phyloP scores from a whole-genome alignment of 2,888 invertebrate genomes.

The Selenia dentaria region DNA sequence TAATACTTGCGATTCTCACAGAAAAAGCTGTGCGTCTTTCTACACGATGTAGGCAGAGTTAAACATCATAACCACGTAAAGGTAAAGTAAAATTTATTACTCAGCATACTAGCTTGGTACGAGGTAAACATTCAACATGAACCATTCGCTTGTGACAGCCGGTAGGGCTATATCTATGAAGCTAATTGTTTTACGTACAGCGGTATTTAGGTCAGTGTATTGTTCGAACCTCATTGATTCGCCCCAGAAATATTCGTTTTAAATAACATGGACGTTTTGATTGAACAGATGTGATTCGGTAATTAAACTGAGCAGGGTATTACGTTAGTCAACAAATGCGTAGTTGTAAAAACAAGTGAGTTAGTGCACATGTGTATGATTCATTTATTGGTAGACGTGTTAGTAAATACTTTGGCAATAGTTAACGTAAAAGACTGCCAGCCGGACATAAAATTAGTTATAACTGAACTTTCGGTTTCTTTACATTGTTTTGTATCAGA shows the following conservation, averaged over 20 bases:
- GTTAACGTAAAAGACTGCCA: background rate
- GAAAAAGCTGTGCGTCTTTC: too few relatives aligned
- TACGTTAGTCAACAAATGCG: slow-evolving; percentile 5
- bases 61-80: too few relatives aligned
- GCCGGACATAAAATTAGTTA: background rate
- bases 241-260: slow-evolving; percentile 7
- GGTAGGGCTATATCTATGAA: too few relatives aligned
- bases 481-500: too few relatives aligned
- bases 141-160: too few relatives aligned
- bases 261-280: slow-evolving; percentile 9
- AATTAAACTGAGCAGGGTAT: slow-evolving; percentile 8
- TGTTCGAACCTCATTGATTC: slow-evolving; percentile 17
- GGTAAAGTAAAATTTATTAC: too few relatives aligned
- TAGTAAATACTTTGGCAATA: background rate
- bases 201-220: slow-evolving; percentile 19
- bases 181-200: slow-evolving; percentile 20
- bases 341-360: background rate
- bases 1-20: too few relatives aligned
- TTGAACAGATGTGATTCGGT: slow-evolving; percentile 10
- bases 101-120: too few relatives aligned
- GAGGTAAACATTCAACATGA: too few relatives aligned
- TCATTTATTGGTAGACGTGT: too few relatives aligned
- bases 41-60: too few relatives aligned
- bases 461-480: background rate
- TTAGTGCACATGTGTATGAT: background rate